A percentile compares a stretch with the other conserved stretches of the same genome.
These are phyloP conservation scores for Galerucella calmariensis DNA, from an alignment of 2,888 invertebrate genomes.

Conservation along the genomic window DNA sequence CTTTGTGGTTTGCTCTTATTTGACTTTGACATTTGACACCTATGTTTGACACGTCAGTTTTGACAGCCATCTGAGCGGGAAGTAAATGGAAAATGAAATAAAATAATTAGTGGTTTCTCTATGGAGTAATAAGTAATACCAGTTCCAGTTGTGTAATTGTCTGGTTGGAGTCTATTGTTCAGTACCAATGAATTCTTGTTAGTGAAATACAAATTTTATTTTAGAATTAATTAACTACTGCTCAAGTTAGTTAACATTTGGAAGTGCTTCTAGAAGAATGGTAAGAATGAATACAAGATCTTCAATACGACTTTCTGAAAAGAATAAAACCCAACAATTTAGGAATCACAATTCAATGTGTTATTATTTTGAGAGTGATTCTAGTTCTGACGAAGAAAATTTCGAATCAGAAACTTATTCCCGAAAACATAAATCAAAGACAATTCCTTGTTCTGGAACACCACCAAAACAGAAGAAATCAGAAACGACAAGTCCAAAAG, in stretches of 20 bases:
- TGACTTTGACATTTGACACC: not conserved
- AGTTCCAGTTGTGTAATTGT: no score
- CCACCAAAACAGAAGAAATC: conserved; percentile 61
- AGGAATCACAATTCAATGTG: conserved; percentile 20
- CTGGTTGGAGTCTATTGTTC: no score
- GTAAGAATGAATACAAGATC: conserved; percentile 41
- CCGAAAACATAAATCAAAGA: conserved; percentile 35
- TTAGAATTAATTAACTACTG: not conserved
- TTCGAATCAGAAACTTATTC: not conserved
- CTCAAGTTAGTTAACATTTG: not conserved
- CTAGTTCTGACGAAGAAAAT: conserved; percentile 38
- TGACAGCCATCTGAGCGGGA: not conserved
- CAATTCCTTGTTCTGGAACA: conserved; percentile 50
- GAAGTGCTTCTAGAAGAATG: conserved; percentile 6
- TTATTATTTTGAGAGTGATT: conserved; percentile 34
- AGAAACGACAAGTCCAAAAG: conserved; percentile 13
- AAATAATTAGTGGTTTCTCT: no score
- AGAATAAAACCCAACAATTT: conserved; percentile 21
- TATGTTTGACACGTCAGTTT: not conserved
- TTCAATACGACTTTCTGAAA: conserved; percentile 32
- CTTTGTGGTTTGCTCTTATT: not conserved
- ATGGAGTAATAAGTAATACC: no score
- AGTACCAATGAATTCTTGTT: no score
- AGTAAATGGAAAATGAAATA: not conserved
- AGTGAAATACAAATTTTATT: not conserved